Evolutionary conservation across 2,113 vertebrate genomes (phyloP), one percentile per base, ranked within the genome.

Genomic region (Trinectes maculatus): DNA sequence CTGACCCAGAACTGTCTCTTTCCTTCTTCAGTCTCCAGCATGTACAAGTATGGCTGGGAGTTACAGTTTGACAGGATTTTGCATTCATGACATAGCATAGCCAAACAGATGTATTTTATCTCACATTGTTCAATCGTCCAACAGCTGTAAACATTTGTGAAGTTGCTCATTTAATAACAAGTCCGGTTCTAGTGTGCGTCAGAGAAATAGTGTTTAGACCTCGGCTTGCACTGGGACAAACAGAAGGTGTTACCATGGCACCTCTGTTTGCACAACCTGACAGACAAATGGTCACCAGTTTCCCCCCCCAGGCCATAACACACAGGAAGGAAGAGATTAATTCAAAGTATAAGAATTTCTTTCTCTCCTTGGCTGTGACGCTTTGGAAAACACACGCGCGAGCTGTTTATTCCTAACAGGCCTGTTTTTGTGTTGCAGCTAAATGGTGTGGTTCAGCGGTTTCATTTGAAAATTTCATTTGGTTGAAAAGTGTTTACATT

Each of bases 271-370:
- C 58, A 72, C 53, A 79, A 42, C 24, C 46, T 0, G 33, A 49
- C 52, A 66, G 74, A 80, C 74, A 49, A 67, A 71, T 61, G 65
- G 43, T 58, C 44, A 28, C 66, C 16, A 46, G 55, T 73, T 85
- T 83, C 71, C 71, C 43, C 58, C 74, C 40, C n/a, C n/a, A n/a
- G n/a, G 40, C 10, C 28, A 47, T 40, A 73, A 79, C 56, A 6
- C 59, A 58, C 67, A 63, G 83, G 85, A 87, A 76, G 76, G 74
- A 80, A 80, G 66, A 65, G 43, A 80, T 60, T 56, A 33, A 73
- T 79, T 56, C 52, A 57, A 34, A 42, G n/a, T 25, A 24, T 71
- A 48, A 60, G 51, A 75, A 74, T 46, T n/a, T 25, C 8, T 25
- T 22, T 64, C 11, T 40, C 12, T 52, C 24, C 7, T 21, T 9